These are phyloP conservation scores for Camponotus vicinus DNA, from an alignment of 1,140 invertebrate genomes.

Conservation along the genomic window DNA sequence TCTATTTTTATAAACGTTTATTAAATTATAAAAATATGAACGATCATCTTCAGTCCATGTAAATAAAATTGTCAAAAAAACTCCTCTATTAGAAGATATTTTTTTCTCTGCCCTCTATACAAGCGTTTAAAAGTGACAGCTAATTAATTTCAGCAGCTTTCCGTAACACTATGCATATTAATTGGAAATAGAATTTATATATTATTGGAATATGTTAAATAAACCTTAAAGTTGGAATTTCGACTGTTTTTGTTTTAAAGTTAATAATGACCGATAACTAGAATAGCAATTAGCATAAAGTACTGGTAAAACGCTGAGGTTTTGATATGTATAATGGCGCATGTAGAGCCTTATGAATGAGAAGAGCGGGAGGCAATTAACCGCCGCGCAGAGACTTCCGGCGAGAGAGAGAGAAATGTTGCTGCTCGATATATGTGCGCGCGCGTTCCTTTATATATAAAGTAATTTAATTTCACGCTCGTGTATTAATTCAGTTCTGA, in stretches of 20 bases:
- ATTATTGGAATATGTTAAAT: not conserved
- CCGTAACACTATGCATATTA: not conserved
- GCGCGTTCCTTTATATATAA: conserved; percentile 11
- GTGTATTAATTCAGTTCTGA: conserved; percentile 51
- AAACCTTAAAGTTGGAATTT: conserved; percentile 12
- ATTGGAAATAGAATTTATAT: not conserved
- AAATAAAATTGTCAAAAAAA: no score
- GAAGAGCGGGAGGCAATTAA: conserved; percentile 38
- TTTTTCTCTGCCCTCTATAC: no score
- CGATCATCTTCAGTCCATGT: no score
- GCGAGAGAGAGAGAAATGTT: not conserved
- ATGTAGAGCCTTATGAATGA: conserved; percentile 40
- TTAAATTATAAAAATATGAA: no score
- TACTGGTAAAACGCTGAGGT: not conserved
- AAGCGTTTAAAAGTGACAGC: no score
- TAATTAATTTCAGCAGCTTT: no score
- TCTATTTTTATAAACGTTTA: no score
- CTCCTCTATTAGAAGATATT: no score
- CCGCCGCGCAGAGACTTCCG: conserved; percentile 25
- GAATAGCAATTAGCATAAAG: conserved; percentile 26
- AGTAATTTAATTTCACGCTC: conserved; percentile 42
- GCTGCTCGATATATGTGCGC: conserved; percentile 2
- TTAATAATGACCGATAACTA: conserved; percentile 17
- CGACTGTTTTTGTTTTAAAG: not conserved
- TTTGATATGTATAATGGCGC: conserved; percentile 44